Base-by-base conservation (phyloP, 2,797 vertebrate species). In the Rhynchonycteris naso region DNA sequence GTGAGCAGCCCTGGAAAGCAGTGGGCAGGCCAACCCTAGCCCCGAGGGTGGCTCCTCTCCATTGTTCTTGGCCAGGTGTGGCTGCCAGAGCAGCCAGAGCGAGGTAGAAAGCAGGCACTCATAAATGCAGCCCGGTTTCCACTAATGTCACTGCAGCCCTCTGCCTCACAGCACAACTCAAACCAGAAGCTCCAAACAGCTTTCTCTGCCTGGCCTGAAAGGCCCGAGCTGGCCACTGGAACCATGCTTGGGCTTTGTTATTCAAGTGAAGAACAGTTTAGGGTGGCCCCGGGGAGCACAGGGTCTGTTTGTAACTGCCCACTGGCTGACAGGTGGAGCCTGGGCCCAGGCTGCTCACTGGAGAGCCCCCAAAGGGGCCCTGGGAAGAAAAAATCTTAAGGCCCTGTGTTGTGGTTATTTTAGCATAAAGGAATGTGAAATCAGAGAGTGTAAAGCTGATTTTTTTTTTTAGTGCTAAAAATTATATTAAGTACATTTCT, bases 31-130 rank as follows among this genome's bases (percentile, higher is more conserved):
- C 56, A 12, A 4, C 96, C 94, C 76, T 74, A 54, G 90, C 94
- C 38, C 11, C 72, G 88, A 56, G 86, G 82, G 33, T 10, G 0
- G 83, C 82, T 96, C 95, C 92, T 93, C 56, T 81, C 35, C 90
- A 95, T 84, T 94, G 95, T 96, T 96, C 79, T 84, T 58, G 33
- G 69, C 65, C 6, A 15, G 93, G 95, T 1, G 58, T 61, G 80
- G 88, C 84, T 22, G 18, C 56, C 14, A 10, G 47, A 72, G 72
- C 30, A 3, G 83, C 79, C 87, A 50, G 88, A 91, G 88, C 4
- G 13, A 10, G 0, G 30, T 97, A 95, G 96, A 96, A 97, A 97
- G 96, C 71, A 95, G 85, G 95, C 92, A 96, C 58, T 93, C 54
- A 78, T 79, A 96, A 97, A 97, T 85, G 71, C 69, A 80, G 79